Base-by-base conservation (phyloP, 2,113 vertebrate species). In the Antechinus stuartii region DNA sequence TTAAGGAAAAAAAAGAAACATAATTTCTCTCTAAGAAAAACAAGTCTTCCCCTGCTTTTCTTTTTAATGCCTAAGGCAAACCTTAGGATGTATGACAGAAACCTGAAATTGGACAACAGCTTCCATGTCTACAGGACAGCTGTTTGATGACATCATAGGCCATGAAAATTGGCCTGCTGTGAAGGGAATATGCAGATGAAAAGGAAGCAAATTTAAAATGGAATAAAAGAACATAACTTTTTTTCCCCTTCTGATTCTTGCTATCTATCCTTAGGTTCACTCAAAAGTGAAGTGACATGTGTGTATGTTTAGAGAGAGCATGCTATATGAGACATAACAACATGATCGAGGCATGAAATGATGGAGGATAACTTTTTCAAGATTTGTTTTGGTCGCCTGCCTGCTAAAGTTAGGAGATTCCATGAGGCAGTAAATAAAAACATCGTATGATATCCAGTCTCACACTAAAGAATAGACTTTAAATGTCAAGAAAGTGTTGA, bases 121-220 rank as follows among this genome's bases (percentile, higher is more conserved):
- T 96, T 96, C 26, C 11, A n/a, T 93, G 93, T 95, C 90, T 22
- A 95, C 30, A 91, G 95, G 95, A 94, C 97, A 97, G 97, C 97
- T 98, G 96, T 54, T 95, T 93, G 94, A 90, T 97, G 98, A 97
- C 89, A 92, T 97, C 96, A 97, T 91, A 93, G 76, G 11, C 42
- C 52, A 55, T 50, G 93, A 68, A 94, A 94, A 97, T 91, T 95
- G 94, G 84, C 52, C 2, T 57, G 95, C 35, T 42, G 14, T 96
- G 93, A 91, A 96, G 91, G 55, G 97, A 97, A 97, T 94, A 94
- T 93, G 93, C 61, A 97, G 97, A 97, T 95, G 93, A 97, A 94
- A 97, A 96, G 95, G 26, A 90, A 93, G 97, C 89, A 90, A 54
- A 91, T 55, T 90, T 1, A 14, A 68, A 50, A 91, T 0, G 14